These are phyloP conservation scores for Agrypnus murinus DNA, from an alignment of 2,888 invertebrate species.

Conservation along the genomic window DNA sequence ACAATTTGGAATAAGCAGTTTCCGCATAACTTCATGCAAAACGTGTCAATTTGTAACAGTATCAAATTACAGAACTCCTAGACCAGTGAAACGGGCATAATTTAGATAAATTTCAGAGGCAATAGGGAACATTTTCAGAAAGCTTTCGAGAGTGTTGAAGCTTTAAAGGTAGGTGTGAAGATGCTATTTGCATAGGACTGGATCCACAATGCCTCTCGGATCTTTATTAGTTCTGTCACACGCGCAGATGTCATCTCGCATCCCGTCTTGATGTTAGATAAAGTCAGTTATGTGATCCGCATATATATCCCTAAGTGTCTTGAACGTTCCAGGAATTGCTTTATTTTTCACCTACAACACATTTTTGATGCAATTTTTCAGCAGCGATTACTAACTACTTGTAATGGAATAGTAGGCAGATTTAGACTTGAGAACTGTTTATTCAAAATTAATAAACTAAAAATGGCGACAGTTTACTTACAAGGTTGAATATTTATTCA, in stretches of 20 bases:
- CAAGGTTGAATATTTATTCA: too few species aligned
- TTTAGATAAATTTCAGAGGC: constrained; percentile 30
- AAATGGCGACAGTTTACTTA: too few species aligned
- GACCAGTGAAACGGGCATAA: neutral
- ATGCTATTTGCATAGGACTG: constrained; percentile 44
- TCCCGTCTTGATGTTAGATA: constrained; percentile 41
- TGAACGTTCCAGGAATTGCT: constrained; percentile 24
- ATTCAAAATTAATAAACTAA: too few species aligned
- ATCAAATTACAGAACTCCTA: constrained; percentile 8
- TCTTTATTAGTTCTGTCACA: constrained; percentile 45
- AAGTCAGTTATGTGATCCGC: constrained; percentile 40
- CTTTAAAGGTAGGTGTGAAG: constrained; percentile 43
- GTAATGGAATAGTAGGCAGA: too few species aligned
- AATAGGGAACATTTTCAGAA: constrained; percentile 16
- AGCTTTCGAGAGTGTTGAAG: constrained; percentile 27
- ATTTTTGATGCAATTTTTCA: neutral
- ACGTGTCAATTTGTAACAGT: neutral
- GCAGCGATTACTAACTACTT: too few species aligned
- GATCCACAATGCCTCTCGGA: constrained; percentile 37
- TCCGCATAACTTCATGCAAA: too few species aligned
- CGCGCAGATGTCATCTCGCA: constrained; percentile 38
- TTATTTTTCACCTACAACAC: constrained; percentile 15
- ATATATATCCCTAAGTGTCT: constrained; percentile 34
- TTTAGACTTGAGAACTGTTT: too few species aligned
- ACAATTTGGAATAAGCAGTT: too few species aligned